A percentile compares a stretch with the other conserved stretches of the same genome.
These are phyloP conservation scores for Ischnus inquisitorius DNA, from an alignment of 2,888 invertebrate species.

Conservation along the genomic window DNA sequence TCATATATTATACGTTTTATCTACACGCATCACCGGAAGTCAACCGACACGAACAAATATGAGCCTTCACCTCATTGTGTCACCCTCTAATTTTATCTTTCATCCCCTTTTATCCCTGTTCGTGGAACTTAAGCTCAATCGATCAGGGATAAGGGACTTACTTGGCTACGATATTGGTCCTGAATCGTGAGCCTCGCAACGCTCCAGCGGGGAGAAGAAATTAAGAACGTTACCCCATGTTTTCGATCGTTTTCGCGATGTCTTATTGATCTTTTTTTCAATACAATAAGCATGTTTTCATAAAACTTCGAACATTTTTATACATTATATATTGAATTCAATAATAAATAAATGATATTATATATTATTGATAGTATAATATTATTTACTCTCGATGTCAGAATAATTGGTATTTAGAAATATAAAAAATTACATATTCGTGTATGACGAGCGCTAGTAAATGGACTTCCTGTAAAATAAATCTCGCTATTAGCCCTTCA, in stretches of 20 bases:
- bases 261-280: background rate
- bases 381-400: too few species aligned
- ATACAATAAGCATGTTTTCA: background rate
- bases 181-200: constrained; percentile 45
- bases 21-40: background rate
- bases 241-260: background rate
- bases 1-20: background rate
- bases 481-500: too few species aligned
- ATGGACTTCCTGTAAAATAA: too few species aligned
- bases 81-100: constrained; percentile 11
- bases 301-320: too few species aligned
- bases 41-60: background rate
- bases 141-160: constrained; percentile 78
- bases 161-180: constrained; percentile 53
- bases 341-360: too few species aligned
- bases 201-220: constrained; percentile 15
- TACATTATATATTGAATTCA: too few species aligned
- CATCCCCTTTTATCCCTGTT: constrained; percentile 65
- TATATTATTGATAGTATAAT: too few species aligned
- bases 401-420: too few species aligned
- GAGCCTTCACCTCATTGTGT: background rate
- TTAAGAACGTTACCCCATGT: background rate
- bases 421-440: too few species aligned
- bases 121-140: constrained; percentile 83
- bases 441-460: too few species aligned